Evolutionary conservation across 2,797 vertebrate genomes (phyloP).

Genomic region (Syndactyla subalaris): DNA sequence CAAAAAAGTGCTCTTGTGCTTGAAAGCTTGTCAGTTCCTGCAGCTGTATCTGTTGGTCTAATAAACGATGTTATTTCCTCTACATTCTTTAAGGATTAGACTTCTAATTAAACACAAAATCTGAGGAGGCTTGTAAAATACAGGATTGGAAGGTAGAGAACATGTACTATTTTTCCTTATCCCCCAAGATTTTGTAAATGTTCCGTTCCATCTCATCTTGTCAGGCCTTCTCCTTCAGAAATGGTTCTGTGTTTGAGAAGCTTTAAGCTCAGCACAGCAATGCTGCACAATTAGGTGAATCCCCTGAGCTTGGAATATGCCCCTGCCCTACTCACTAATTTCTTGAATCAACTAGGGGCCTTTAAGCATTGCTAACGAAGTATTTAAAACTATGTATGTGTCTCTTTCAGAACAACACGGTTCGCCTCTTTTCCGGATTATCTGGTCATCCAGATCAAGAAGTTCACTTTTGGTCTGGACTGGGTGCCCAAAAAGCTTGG

Average conservation of each 20-base stretch:
- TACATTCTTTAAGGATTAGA: neutral
- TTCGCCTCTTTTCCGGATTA: conserved; percentile 99
- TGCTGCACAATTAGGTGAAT: neutral
- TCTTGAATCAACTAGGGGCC: neutral
- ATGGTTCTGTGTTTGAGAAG: neutral
- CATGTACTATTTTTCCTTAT: neutral
- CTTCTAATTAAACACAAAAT: neutral
- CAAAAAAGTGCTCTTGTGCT: neutral
- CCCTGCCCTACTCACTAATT: neutral
- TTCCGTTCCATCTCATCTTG: neutral
- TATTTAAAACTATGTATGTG: neutral
- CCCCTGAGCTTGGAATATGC: neutral
- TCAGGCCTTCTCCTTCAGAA: neutral
- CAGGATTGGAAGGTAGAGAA: neutral
- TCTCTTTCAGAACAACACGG: conserved; percentile 88
- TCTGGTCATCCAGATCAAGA: conserved; percentile 99
- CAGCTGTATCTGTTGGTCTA: neutral
- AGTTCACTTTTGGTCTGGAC: conserved; percentile 98
- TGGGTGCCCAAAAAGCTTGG: conserved; percentile 99
- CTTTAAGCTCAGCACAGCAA: neutral
- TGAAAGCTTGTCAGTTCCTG: neutral
- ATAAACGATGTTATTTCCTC: neutral
- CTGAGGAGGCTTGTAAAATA: neutral
- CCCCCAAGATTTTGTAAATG: neutral
- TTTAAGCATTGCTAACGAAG: neutral